Evolutionary conservation across 2,888 invertebrate species (phyloP).

Genomic region (Bellardia bayeri): DNA sequence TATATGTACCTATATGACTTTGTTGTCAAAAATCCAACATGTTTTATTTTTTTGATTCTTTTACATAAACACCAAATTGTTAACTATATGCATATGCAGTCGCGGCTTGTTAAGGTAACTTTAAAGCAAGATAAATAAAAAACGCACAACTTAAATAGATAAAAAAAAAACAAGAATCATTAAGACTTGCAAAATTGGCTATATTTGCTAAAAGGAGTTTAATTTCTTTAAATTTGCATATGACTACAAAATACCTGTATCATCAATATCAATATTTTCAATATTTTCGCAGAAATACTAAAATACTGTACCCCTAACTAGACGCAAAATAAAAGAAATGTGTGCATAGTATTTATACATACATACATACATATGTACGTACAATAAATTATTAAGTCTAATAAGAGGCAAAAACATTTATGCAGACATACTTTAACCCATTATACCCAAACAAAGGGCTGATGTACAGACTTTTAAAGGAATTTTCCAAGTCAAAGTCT

Average conservation of each 20-base stretch:
- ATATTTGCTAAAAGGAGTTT: slow-evolving; percentile 10
- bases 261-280: no score
- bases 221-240: neutral
- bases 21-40: neutral
- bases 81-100: neutral
- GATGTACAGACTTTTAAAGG: no score
- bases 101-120: neutral
- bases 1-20: neutral
- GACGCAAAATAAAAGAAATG: no score
- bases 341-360: no score
- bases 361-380: no score
- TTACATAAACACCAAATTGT: neutral
- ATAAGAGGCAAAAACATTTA: no score
- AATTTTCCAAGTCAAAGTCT: no score
- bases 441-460: no score
- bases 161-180: slow-evolving; percentile 8
- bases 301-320: slow-evolving; percentile 25
- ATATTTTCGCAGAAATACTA: neutral
- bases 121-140: neutral
- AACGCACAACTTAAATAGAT: neutral
- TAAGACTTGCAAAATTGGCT: slow-evolving; percentile 5
- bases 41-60: neutral
- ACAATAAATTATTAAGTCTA: no score
- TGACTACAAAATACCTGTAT: slow-evolving; percentile 33
- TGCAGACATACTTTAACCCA: no score